These are phyloP conservation scores for Nicator chloris DNA, from an alignment of 2,113 vertebrate genomes.

Conservation along the genomic window DNA sequence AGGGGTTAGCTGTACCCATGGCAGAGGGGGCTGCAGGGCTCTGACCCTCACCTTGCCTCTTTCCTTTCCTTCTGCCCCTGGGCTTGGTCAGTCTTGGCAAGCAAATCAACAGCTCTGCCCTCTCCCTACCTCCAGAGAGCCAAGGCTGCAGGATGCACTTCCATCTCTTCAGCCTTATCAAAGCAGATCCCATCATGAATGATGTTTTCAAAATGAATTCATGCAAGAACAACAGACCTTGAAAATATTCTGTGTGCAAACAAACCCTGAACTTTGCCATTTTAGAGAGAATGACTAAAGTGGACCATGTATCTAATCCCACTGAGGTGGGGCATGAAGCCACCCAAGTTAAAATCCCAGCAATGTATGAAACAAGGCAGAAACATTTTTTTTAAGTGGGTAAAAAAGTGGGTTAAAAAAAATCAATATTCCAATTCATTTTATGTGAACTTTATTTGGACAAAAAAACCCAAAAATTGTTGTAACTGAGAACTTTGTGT, in stretches of 20 bases:
- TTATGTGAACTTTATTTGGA: neutral
- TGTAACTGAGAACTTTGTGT: neutral
- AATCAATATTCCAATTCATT: neutral
- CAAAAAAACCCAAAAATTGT: rapidly evolving
- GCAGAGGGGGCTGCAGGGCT: neutral
- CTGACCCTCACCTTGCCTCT: neutral
- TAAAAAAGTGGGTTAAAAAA: neutral
- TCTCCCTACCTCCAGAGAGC: neutral
- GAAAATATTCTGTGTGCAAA: neutral
- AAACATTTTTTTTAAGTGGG: neutral
- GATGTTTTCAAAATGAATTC: neutral
- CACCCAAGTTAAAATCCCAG: neutral
- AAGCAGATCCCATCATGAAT: neutral
- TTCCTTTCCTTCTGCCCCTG: neutral
- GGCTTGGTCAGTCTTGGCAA: neutral
- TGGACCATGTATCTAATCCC: neutral
- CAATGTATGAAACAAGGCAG: neutral
- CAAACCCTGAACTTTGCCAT: neutral
- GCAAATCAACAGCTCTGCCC: neutral
- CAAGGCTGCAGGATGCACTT: neutral
- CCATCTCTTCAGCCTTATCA: neutral
- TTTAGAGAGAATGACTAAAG: neutral
- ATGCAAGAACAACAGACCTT: neutral
- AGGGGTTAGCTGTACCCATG: neutral
- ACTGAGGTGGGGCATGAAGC: neutral